Conservation (phyloP, 2,797 vertebrate species). For the Morelia viridis region DNA sequence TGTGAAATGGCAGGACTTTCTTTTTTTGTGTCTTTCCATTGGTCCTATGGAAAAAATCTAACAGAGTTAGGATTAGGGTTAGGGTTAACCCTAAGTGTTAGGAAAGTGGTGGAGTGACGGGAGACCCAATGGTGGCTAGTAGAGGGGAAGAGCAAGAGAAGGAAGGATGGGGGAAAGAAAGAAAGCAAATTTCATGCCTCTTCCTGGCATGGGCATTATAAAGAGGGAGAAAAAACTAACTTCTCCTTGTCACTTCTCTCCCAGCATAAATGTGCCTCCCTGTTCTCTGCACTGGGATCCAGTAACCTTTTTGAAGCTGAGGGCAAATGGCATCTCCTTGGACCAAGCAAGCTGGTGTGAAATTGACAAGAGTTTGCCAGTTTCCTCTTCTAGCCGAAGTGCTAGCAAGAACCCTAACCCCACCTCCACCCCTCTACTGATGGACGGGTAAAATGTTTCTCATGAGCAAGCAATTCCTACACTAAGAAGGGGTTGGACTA, state of each 20-base stretch:
- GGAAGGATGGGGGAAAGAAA: too few species aligned
- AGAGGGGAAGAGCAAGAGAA: neutral
- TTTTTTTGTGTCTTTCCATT: too few species aligned
- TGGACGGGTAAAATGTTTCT: neutral
- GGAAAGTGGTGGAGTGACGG: neutral
- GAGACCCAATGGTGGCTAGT: neutral
- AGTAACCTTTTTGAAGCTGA: neutral
- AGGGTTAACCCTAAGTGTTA: too few species aligned
- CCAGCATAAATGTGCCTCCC: neutral
- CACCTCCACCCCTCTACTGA: neutral
- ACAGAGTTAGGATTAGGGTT: too few species aligned
- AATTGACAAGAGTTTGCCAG: neutral
- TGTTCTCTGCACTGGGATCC: neutral
- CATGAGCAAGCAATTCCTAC: neutral
- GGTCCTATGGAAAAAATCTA: too few species aligned
- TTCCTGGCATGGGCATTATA: neutral
- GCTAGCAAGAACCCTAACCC: neutral
- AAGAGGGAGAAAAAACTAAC: neutral
- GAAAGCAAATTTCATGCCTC: neutral
- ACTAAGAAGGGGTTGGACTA: neutral
- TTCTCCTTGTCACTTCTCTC: neutral
- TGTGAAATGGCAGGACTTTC: neutral
- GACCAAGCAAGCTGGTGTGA: neutral
- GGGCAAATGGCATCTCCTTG: neutral
- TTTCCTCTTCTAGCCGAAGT: neutral